These are phyloP conservation scores for Ladona fulva DNA, from an alignment of 1,140 invertebrate genomes.

Conservation along the genomic window DNA sequence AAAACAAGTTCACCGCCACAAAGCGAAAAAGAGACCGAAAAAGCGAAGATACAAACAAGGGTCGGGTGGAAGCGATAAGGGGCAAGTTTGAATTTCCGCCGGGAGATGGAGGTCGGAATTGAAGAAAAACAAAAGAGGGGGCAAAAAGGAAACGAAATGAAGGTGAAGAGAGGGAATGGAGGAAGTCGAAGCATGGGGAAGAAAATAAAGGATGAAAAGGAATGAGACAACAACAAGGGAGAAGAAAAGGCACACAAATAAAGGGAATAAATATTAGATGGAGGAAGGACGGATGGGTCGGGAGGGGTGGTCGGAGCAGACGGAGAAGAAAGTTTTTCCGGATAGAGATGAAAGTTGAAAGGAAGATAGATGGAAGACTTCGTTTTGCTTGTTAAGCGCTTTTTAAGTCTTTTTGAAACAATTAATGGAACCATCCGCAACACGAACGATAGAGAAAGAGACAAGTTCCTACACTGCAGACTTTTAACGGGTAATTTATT, in stretches of 20 bases:
- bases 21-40: no score
- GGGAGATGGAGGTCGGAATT: no score
- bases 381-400: neutral
- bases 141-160: no score
- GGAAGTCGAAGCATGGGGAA: neutral
- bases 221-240: neutral
- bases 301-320: neutral
- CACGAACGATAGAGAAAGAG: neutral
- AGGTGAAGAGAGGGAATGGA: neutral
- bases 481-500: no score
- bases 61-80: no score
- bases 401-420: neutral
- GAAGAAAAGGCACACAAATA: neutral
- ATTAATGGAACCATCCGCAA: neutral
- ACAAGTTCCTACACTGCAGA: no score
- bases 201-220: neutral
- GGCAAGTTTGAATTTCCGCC: no score
- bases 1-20: no score
- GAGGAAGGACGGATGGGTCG: neutral
- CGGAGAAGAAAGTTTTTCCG: neutral
- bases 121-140: no score
- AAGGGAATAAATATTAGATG: neutral
- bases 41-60: no score
- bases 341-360: neutral
- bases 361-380: conserved; percentile 3